These are phyloP conservation scores for Itoplectis maculator DNA, from an alignment of 2,888 invertebrate species.

Conservation along the genomic window DNA sequence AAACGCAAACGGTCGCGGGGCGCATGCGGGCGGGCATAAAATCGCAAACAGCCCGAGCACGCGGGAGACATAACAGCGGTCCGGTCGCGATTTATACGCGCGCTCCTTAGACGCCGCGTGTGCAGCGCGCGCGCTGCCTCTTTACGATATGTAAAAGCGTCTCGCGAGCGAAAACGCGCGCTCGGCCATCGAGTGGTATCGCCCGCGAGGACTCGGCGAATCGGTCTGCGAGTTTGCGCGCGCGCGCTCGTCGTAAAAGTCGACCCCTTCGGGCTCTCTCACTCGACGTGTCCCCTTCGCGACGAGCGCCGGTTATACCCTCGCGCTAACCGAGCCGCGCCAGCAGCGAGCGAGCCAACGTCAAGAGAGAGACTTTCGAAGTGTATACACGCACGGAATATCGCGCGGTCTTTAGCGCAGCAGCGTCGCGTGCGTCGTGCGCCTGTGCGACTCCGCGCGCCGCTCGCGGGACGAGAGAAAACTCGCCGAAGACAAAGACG, in stretches of 20 bases:
- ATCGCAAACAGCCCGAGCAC: conserved; percentile 76
- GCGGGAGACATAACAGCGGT: conserved; percentile 79
- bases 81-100: conserved; percentile 78
- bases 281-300: conserved; percentile 54
- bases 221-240: background rate
- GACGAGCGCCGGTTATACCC: conserved; percentile 37
- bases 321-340: too few species aligned
- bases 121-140: conserved; percentile 72
- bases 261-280: conserved; percentile 64
- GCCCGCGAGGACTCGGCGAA: conserved; percentile 68
- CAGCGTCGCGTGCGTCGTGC: too few species aligned
- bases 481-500: too few species aligned
- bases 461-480: too few species aligned
- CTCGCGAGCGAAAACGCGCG: conserved; percentile 63
- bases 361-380: conserved; percentile 73
- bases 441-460: too few species aligned
- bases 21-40: conserved; percentile 74
- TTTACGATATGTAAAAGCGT: conserved; percentile 81
- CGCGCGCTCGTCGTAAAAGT: conserved; percentile 76
- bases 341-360: conserved; percentile 67
- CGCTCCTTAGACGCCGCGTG: conserved; percentile 75
- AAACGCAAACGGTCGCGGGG: conserved; percentile 27
- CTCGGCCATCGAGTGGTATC: conserved; percentile 70
- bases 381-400: too few species aligned
- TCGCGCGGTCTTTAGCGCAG: too few species aligned